Base-by-base conservation (phyloP, 2,113 vertebrate genomes). In the Paraplagusia blochii region DNA sequence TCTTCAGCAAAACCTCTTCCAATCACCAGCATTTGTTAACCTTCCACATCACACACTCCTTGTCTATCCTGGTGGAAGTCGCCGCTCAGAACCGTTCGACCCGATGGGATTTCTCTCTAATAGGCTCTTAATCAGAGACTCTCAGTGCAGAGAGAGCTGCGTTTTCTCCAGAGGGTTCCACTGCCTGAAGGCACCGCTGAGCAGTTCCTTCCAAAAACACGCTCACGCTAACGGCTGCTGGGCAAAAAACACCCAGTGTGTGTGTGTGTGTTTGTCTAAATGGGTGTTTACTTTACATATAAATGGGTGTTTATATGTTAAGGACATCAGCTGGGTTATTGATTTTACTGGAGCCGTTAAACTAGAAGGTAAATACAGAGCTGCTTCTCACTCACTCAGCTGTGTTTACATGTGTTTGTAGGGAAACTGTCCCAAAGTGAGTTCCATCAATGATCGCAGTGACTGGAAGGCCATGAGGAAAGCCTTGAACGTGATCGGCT, bases 391-490 rank as follows among this genome's bases (percentile, higher is more conserved):
- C 15, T 33, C 12, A 17, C 44, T 46, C 1, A 33, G 6, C 7
- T 49, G 22, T 17, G 18, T 53, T 51, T 22, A 58, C 29, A 13
- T 9, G 12, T 65, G 42, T 34, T 53, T 17, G 29, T 69, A 97
- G 96, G 97, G 97, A 49, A 97, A 98, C 84, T 99, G 97, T 84
- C 95, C 95, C 60, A 96, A 94, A 77, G 97, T 98, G 72, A 98
- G 95, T 77, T 99, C 97, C 83, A 98, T 99, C 81, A 98, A 94
- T 7, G 97, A 99, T 53, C 98, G 95, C 87, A 98, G 85, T 0
- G 97, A 99, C 39, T 99, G 96, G 96, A 99, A 96, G 84, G 66
- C 88, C 0, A 94, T 99, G 82, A 90, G 87, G 71, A 93, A 92
- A 87, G 97, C 95, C 0, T 77, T 99, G 74, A 90, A 84, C 0